phyloP scores from a whole-genome alignment of 2,113 vertebrate species.

The zebrafish (Danio rerio) region DNA sequence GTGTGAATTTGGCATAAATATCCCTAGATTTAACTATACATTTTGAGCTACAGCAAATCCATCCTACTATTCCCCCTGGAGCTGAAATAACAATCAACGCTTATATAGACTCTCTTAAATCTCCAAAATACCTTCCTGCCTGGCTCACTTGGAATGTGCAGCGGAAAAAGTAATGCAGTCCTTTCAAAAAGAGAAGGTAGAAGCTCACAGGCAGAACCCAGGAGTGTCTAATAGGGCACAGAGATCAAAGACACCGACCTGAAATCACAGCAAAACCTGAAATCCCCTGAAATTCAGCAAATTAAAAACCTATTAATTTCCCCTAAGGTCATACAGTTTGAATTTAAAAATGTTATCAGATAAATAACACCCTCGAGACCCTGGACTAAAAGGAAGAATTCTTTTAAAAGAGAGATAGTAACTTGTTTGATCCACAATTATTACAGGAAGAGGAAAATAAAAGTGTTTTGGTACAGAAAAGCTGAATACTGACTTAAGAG shows the following conservation, averaged over 20 bases:
- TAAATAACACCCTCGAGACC: conserved; percentile 36
- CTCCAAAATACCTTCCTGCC: conserved; percentile 79
- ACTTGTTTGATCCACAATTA: conserved; percentile 75
- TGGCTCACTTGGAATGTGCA: conserved; percentile 75
- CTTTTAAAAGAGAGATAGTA: conserved; percentile 65
- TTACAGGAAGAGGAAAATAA: conserved; percentile 67
- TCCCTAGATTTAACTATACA: conserved; percentile 62
- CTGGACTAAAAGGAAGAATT: conserved; percentile 70
- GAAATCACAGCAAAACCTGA: no score
- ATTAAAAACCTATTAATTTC: conserved; percentile 77
- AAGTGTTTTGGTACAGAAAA: conserved; percentile 67
- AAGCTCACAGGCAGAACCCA: conserved; percentile 52
- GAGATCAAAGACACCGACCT: conserved; percentile 72
- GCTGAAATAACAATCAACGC: conserved; percentile 76
- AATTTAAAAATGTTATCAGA: conserved; percentile 74
- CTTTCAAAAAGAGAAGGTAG: conserved; percentile 71
- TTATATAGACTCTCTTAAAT: conserved; percentile 79
- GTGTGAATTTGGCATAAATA: no score
- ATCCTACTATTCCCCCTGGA: conserved; percentile 71
- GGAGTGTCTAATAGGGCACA: conserved; percentile 70
- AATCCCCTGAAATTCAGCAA: no score
- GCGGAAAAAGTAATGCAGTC: conserved; percentile 74
- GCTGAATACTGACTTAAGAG: conserved; percentile 44
- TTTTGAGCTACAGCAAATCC: conserved; percentile 69
- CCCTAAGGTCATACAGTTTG: conserved; percentile 60